Evolutionary conservation across 2,113 vertebrate species (phyloP), one percentile per base, ranked within the genome.

Genomic region (Capra hircus): DNA sequence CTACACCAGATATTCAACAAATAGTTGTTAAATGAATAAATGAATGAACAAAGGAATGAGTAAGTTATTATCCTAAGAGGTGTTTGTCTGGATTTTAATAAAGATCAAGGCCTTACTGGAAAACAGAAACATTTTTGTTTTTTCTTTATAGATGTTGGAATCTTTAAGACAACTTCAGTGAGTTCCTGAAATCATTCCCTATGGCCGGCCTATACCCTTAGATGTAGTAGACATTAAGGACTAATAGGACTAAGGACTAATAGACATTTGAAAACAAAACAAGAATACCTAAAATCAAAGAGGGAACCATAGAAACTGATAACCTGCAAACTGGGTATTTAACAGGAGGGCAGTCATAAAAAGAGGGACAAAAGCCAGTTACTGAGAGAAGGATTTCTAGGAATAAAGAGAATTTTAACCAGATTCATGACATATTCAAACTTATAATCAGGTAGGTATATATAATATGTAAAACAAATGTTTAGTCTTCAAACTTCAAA

Each of bases 241-340:
- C n/a, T 95, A 84, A 95, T 2, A 96, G n/a, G 28, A 14, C 13
- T 87, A 95, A 80, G 13, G 12, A 77, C 30, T 95, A 84, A 96
- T 2, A 97, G 25, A 64, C n/a, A 74, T 77, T 81, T 92, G 17
- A 57, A 90, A 98, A 64, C 23, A 89, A 90, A 86, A 67, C 7
- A 97, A 88, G 5, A 89, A 82, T 45, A 86, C 23, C 94, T 91
- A 92, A 92, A 95, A 95, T 36, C 17, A 97, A 92, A 80, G 13
- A 92, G 23, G 16, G 30, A 91, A 92, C 82, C 4, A 78, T 0
- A 92, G 12, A 96, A 86, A 91, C 7, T 67, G 62, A 60, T 87
- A n/a, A 0, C 57, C 33, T 96, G 15, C 5, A 78, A 95, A 92
- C 0, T 86, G 28, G 6, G 25, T 43, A 86, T 89, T 21, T 36